Conservation (phyloP, 2,113 vertebrate species). For the Rhinolophus ferrumequinum region DNA sequence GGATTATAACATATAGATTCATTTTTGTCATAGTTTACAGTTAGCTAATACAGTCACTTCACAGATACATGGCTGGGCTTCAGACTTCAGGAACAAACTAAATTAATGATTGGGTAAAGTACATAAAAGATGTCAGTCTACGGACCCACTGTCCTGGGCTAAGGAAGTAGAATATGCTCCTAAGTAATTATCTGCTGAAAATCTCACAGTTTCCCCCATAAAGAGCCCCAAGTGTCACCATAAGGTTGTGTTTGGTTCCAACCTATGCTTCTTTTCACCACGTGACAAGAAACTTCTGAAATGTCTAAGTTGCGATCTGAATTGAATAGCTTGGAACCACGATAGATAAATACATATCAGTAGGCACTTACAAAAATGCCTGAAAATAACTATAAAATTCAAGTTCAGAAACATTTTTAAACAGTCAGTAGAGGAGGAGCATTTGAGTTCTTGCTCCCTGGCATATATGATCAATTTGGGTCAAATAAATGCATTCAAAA, state of each 20-base stretch:
- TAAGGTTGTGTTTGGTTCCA: background rate
- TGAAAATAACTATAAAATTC: background rate
- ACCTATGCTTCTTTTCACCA: background rate
- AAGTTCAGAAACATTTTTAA: background rate
- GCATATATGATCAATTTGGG: too few relatives aligned
- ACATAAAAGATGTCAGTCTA: background rate
- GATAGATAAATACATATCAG: background rate
- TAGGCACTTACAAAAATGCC: background rate
- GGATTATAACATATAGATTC: background rate
- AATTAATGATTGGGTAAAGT: background rate
- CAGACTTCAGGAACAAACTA: background rate
- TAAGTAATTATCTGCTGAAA: background rate
- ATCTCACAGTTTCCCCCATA: background rate
- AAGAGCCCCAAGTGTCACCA: background rate
- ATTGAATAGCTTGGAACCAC: background rate
- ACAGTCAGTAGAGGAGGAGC: background rate
- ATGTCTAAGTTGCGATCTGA: background rate
- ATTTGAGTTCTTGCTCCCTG: too few relatives aligned
- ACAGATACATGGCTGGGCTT: background rate
- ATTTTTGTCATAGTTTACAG: background rate
- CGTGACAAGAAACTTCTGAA: background rate
- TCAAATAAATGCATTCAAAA: too few relatives aligned
- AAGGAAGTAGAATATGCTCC: background rate
- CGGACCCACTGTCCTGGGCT: background rate
- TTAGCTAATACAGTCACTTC: background rate